Evolutionary conservation across 2,113 vertebrate genomes (phyloP), one percentile per base, ranked within the genome.

Genomic region (Psilopogon haemacephalus): DNA sequence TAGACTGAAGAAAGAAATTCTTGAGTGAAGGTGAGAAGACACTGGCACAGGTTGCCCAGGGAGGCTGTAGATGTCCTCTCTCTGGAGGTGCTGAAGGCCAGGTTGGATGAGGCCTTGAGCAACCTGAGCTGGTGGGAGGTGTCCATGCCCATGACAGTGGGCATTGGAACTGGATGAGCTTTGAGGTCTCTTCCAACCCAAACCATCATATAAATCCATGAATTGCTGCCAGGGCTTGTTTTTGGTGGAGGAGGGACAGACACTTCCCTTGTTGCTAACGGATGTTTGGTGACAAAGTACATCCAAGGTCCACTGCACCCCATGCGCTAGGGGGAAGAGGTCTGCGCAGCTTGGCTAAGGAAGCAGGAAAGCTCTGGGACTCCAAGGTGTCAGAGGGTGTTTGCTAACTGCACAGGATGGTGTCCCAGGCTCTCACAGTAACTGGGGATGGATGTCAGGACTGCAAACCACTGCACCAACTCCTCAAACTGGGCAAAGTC

Each of bases 161-260:
- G 21, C n/a, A n/a, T 12, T 48, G 46, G 46, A 21, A 48, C 46
- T 48, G 20, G 46, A 23, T 48, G 46, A 48, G 10, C 46, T 23
- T 48, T 11, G 11, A 48, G 21, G 46, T 48, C 21, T 3, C 46
- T 48, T 48, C 46, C 46, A 48, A 24, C 11, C 46, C 46, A 48
- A 48, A 12, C 46, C 21, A 48, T 48, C 23, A 20, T 12, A 24
- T 48, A 12, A 48, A 48, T 23, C 21, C 72, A 12, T 50, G 58
- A 50, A 15, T 5, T 0, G 2, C 80, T 48, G 14, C 0, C 63
- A 72, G 8, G 12, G 30, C 11, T 17, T 0, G 4, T 15, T 26
- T 52, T 11, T 0, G 3, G 37, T 52, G 33, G 15, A 56, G 20
- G 4, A 64, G 24, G 18, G 18, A 81, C 48, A 54, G 69, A 35